Evolutionary conservation across 2,797 vertebrate genomes (phyloP).

Genomic region (Myotis myotis): DNA sequence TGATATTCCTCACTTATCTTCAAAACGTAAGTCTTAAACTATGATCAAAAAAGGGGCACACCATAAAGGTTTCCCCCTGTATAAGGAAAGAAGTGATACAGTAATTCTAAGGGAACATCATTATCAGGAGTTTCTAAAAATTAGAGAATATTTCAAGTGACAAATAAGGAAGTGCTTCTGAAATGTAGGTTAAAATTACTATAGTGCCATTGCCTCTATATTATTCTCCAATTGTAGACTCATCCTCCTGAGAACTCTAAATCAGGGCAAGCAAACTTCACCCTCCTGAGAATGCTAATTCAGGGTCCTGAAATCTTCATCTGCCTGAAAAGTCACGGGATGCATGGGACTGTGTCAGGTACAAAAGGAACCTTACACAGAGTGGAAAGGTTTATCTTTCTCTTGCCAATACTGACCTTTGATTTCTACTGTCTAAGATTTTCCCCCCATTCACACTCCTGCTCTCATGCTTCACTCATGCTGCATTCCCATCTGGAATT

Average conservation of each 20-base stretch:
- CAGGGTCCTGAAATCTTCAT: slow-evolving; percentile 49
- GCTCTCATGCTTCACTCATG: not conserved
- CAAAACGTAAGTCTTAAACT: slow-evolving; percentile 28
- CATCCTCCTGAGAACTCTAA: slow-evolving; percentile 64
- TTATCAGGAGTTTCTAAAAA: slow-evolving; percentile 43
- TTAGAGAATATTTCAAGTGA: slow-evolving; percentile 12
- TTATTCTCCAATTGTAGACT: slow-evolving; percentile 55
- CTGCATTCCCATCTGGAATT: not conserved
- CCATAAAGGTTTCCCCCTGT: not conserved
- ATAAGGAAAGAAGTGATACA: not conserved
- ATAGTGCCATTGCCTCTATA: slow-evolving; percentile 51
- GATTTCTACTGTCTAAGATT: not conserved
- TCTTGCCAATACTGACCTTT: not conserved
- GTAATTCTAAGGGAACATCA: not conserved
- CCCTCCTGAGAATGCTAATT: slow-evolving; percentile 57
- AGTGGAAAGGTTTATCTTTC: not conserved
- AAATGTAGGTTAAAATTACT: slow-evolving; percentile 70
- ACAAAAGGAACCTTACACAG: not conserved
- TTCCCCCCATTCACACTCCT: not conserved
- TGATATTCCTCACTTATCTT: slow-evolving; percentile 26
- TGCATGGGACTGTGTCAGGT: not conserved
- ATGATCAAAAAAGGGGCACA: not conserved
- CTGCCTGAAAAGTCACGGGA: slow-evolving; percentile 33
- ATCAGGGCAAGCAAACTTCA: slow-evolving; percentile 67
- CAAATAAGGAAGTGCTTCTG: slow-evolving; percentile 40